Conservation (phyloP, 2,113 vertebrate species). For the Trachemys scripta region DNA sequence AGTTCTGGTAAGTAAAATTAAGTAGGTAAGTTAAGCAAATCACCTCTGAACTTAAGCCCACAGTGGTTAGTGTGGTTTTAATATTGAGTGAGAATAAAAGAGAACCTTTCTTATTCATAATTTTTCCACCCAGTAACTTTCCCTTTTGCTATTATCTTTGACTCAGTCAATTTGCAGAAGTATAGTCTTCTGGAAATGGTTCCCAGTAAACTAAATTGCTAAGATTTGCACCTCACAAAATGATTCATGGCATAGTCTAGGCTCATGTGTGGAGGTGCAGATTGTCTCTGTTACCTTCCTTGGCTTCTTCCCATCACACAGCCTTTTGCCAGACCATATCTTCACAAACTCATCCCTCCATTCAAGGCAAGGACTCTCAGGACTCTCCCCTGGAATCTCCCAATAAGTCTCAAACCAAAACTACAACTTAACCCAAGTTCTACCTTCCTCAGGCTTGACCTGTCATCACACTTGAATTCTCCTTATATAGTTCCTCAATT, state of each 20-base stretch:
- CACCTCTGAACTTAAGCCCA: background rate
- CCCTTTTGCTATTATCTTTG: background rate
- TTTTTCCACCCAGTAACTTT: background rate
- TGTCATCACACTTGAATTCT: background rate
- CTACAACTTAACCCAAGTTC: background rate
- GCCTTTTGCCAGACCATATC: background rate
- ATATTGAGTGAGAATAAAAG: background rate
- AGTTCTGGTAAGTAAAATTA: background rate
- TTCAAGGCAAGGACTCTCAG: background rate
- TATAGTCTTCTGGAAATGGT: background rate
- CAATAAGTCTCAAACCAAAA: background rate
- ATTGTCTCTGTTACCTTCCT: background rate
- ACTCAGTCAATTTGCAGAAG: background rate
- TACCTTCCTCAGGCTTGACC: background rate
- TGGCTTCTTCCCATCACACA: background rate
- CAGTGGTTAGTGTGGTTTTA: accelerated
- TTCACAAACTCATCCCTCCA: background rate
- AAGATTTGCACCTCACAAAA: background rate
- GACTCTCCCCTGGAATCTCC: background rate
- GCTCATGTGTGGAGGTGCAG: background rate
- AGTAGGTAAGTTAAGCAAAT: background rate
- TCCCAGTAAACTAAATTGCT: background rate
- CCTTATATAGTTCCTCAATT: background rate
- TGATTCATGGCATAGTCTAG: background rate
- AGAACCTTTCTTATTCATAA: background rate